Conservation (phyloP, 2,888 invertebrate species). For the Drosophila basisetae region DNA sequence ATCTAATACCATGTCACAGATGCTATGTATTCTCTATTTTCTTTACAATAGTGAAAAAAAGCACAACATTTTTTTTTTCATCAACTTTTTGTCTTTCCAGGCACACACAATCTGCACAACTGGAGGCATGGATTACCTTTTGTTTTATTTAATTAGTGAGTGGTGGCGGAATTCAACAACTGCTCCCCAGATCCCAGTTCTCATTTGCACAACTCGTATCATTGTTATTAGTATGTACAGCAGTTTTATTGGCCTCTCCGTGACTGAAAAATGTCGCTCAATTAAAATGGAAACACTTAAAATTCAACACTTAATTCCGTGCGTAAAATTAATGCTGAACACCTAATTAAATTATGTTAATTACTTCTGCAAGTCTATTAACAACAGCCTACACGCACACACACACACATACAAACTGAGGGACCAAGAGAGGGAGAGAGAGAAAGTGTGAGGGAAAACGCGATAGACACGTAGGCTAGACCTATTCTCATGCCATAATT, state of each 20-base stretch:
- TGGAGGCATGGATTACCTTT: constrained; percentile 63
- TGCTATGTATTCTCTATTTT: constrained; percentile 6
- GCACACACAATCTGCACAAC: constrained; percentile 19
- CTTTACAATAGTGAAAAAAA: constrained; percentile 14
- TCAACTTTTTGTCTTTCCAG: constrained; percentile 8
- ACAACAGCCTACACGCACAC: constrained; percentile 45
- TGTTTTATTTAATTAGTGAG: constrained; percentile 74
- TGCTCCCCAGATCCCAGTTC: constrained; percentile 11
- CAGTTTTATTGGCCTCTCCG: constrained; percentile 62
- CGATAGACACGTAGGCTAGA: constrained; percentile 38
- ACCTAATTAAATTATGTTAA: constrained; percentile 81
- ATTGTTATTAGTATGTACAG: constrained; percentile 56
- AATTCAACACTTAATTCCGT: constrained; percentile 81
- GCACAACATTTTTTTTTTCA: not conserved
- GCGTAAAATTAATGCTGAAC: constrained; percentile 82
- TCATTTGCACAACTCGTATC: constrained; percentile 7
- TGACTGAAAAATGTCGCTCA: constrained; percentile 76
- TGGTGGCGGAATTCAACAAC: constrained; percentile 27
- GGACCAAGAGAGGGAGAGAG: not conserved
- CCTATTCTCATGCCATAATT: constrained; percentile 23
- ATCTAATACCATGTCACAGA: constrained; percentile 20
- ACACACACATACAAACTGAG: constrained; percentile 9
- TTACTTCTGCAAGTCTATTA: constrained; percentile 79
- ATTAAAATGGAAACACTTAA: constrained; percentile 81
- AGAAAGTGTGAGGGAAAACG: not conserved